Evolutionary conservation across 2,888 invertebrate species (phyloP), one percentile per base, ranked within the genome.

Genomic region (Cartodere bifasciata): DNA sequence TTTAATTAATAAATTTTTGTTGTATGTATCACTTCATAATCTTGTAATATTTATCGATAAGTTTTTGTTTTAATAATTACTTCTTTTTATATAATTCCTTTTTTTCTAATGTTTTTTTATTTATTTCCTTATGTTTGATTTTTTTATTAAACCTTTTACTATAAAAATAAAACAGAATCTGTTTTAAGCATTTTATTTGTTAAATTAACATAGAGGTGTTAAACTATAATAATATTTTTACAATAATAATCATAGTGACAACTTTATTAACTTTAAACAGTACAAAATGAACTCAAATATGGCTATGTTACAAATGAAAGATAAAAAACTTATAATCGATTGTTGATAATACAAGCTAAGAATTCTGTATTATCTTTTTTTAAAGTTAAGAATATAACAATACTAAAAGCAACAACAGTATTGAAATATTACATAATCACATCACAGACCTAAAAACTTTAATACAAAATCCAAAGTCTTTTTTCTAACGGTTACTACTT

Each of bases 331-430:
- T 14, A 28, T 25, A 29, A 16, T 21, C 28, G 34, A 33, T 26
- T 35, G 34, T 34, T 38, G 25, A 30, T 27, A 29, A 10, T 12
- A 37, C 34, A 46, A 47, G 52, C 52, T 53, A 48, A 40, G 53
- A 53, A 52, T 52, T 53, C 49, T 53, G 53, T 52, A 52, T 50
- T 45, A 41, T 42, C 41, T 45, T 48, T 44, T 45, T 43, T 43
- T 38, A 37, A 40, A 36, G 38, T 38, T n/a, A n/a, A n/a, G n/a
- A 38, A 46, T 45, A 44, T 49, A 45, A 49, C 53, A 54, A 52
- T 54, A 53, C 52, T 44, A 51, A 48, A 52, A 52, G 49, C 47
- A 50, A 50, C 53, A 52, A 52, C 50, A 48, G 52, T 52, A 55
- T 53, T 51, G 52, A 52, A 46, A 49, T 49, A 50, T 48, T 49